Evolutionary conservation across 2,888 invertebrate species (phyloP).

Genomic region (Ommatoiulus sabulosus): DNA sequence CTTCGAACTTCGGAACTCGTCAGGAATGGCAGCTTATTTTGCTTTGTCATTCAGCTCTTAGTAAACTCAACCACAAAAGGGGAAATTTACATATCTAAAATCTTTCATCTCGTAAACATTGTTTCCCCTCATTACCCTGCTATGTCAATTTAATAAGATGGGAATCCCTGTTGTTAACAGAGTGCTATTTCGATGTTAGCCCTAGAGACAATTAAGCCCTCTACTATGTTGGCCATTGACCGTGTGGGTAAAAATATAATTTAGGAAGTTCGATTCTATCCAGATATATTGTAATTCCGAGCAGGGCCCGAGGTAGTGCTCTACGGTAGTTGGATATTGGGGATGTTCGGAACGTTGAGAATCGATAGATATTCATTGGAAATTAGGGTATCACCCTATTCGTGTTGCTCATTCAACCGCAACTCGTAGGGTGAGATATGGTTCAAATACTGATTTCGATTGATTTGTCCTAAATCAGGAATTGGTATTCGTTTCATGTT

Average conservation of each 20-base stretch:
- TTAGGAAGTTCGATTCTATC: not conserved
- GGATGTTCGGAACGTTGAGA: not conserved
- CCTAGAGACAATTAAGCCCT: not conserved
- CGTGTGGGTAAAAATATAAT: not conserved
- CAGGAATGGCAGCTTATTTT: not conserved
- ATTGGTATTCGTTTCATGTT: too few relatives aligned
- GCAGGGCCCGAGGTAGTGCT: not conserved
- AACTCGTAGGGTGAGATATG: not conserved
- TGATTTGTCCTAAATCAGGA: not conserved
- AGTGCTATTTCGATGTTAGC: not conserved
- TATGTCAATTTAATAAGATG: not conserved
- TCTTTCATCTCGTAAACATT: not conserved
- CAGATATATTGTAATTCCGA: not conserved
- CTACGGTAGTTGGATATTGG: not conserved
- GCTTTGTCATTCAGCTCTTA: not conserved
- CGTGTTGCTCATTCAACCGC: not conserved
- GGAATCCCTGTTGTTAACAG: not conserved
- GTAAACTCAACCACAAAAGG: not conserved
- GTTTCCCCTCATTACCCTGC: not conserved
- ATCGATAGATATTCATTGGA: slow-evolving; percentile 35
- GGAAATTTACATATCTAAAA: not conserved
- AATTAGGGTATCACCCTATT: slow-evolving; percentile 17
- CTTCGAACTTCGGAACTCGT: not conserved
- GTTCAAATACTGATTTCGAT: slow-evolving; percentile 12
- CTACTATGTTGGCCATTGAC: slow-evolving; percentile 9